phyloP scores from a whole-genome alignment of 2,113 vertebrate genomes.

The Psittacus erithacus region DNA sequence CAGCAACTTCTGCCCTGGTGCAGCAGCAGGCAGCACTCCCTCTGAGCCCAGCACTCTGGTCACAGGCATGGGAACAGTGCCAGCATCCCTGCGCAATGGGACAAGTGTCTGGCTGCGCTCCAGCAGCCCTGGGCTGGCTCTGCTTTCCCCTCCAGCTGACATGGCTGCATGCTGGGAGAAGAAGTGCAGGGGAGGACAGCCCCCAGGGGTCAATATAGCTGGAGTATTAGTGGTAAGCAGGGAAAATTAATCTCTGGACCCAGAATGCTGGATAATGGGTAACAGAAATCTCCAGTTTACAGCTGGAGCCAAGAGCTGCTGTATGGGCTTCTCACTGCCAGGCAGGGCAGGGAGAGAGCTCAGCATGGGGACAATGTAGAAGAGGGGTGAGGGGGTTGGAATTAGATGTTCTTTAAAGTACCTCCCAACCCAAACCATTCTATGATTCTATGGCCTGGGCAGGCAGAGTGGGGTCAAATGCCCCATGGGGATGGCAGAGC shows the following conservation, averaged over 20 bases:
- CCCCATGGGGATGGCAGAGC: neutral
- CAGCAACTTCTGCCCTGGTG: neutral
- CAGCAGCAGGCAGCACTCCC: neutral
- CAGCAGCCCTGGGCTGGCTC: neutral
- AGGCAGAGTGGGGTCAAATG: neutral
- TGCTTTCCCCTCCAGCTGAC: neutral
- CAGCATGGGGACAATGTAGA: neutral
- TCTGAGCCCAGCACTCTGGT: neutral
- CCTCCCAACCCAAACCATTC: neutral
- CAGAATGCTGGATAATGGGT: neutral
- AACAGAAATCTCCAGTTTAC: constrained; percentile 20
- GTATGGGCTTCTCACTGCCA: neutral
- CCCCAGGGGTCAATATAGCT: constrained; percentile 5
- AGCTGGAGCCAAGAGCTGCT: neutral
- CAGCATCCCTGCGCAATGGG: neutral
- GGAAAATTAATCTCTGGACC: constrained; percentile 56
- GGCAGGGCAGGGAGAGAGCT: neutral
- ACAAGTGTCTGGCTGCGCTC: neutral
- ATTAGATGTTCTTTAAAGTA: neutral
- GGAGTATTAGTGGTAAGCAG: constrained; percentile 41
- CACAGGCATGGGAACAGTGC: neutral
- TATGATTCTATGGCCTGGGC: neutral
- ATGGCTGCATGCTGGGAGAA: constrained; percentile 17
- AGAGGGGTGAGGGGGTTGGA: neutral
- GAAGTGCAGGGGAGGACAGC: constrained; percentile 41